Evolutionary conservation across 64 coral and sea anemone species (phyloP), one percentile per base, ranked within the genome.

Genomic region (Porites lutea): DNA sequence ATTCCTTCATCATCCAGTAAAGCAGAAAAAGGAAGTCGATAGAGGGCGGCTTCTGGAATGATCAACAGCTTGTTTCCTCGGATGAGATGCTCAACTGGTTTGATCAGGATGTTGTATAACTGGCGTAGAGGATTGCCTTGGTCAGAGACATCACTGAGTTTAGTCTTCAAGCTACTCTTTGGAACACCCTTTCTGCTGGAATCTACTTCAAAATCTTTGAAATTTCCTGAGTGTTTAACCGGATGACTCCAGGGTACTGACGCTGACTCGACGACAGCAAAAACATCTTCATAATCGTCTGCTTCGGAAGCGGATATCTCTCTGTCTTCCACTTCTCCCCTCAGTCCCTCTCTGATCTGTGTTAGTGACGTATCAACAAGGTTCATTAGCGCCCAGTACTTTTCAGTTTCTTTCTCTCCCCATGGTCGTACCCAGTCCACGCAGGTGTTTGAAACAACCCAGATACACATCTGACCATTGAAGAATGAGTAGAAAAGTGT

Each of bases 101-200:
- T 83, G 79, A 83, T 83, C 50, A 83, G 18, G 50, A 83, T 62
- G n/a, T 83, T 46, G 79, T 83, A 83, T 58, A 83, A 19, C 79
- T 83, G 22, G 63, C 55, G 57, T 20, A 83, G 79, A 53, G 11
- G 6, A 19, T 15, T 6, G 19, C 47, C 74, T 77, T 47, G 13
- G 13, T 77, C 10, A 52, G 79, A 67, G 50, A 63, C 63, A 16
- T 83, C 79, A 15, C 23, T 52, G 18, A 27, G 58, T 21, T 83
- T 67, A 12, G 23, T 27, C 23, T 12, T 13, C n/a, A 37, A 20
- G 11, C 19, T 47, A 2, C 79, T 15, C 27, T 37, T 37, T 44
- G 79, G 12, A 45, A 77, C 4, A 6, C 14, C 74, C 47, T 77
- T 44, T 52, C 74, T 77, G 47, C 14, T 77, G 47, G 48, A 51